Base-by-base conservation (phyloP, 2,888 invertebrate genomes). In the Eilema depressum region DNA sequence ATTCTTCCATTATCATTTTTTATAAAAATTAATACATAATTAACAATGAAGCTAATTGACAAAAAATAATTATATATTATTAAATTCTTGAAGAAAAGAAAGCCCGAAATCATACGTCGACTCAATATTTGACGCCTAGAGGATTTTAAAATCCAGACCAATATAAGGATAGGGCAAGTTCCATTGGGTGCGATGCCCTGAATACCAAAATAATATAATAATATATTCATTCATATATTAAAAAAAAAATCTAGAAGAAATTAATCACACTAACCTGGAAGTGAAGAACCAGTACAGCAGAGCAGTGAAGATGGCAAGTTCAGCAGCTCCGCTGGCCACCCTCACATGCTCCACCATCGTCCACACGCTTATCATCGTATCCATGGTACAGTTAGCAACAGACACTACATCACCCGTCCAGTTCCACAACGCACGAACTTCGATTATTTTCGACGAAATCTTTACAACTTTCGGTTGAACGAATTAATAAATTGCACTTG, bases 221-320 rank as follows among this genome's bases (percentile, higher is more conserved):
- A n/a, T n/a, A n/a, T n/a, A n/a, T n/a, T n/a, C n/a, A n/a, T n/a
- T n/a, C n/a, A n/a, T n/a, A n/a, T n/a, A n/a, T n/a, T n/a, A n/a
- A n/a, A n/a, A n/a, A n/a, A n/a, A n/a, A n/a, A n/a, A n/a, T n/a
- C 2, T 12, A 28, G 7, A 47, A 3, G 64, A 12, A 53, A 0
- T 20, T 53, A 0, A 0, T 65, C 65, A 25, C 10, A 91, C 92
- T 66, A 90, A 96, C 96, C 96, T 96, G 81, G 95, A 95, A 67
- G 96, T 96, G 89, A 96, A 96, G 91, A 96, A 96, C 95, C 96
- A 96, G 91, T 96, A 96, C 78, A 96, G 91, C 41, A 96, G 92
- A 71, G 96, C 96, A 78, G 96, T 96, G 91, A 96, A 96, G 89
- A 96, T 95, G 86, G 96, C 96, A 79, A 96, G 90, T 88, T 96